Evolutionary conservation across 1,140 invertebrate species (phyloP).

Genomic region (Harpegnathos saltator): DNA sequence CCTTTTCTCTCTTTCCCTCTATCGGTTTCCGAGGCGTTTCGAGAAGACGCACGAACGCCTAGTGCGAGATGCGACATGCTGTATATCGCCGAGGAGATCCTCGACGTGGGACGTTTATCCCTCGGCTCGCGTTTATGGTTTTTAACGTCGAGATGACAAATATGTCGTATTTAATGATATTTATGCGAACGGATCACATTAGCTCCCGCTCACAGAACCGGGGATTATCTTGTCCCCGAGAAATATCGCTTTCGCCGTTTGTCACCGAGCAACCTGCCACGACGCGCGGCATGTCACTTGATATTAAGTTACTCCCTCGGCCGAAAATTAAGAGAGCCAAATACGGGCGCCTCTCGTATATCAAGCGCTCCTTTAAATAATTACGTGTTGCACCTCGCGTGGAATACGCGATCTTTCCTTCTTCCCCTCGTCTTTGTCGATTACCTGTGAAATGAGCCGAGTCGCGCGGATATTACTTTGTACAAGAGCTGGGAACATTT

Average conservation of each 20-base stretch:
- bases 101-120: conserved; percentile 30
- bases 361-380: conserved; percentile 35
- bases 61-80: conserved; percentile 9
- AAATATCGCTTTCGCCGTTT: conserved; percentile 71
- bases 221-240: conserved; percentile 75
- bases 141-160: conserved; percentile 76
- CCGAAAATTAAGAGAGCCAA: conserved; percentile 52
- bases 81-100: not conserved
- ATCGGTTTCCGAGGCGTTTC: not conserved
- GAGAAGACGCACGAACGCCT: not conserved
- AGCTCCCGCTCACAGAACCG: conserved; percentile 68
- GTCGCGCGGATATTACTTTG: not conserved
- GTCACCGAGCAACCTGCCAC: conserved; percentile 51
- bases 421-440: not conserved
- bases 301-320: conserved; percentile 59
- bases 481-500: not conserved
- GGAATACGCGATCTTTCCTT: not conserved
- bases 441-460: not conserved
- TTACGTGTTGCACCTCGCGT: conserved; percentile 15
- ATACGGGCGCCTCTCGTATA: not conserved
- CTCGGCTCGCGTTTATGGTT: conserved; percentile 42
- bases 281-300: conserved; percentile 1
- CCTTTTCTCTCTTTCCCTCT: not conserved
- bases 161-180: conserved; percentile 75
- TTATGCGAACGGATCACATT: conserved; percentile 78